Evolutionary conservation across 2,888 invertebrate species (phyloP).

Genomic region (Heliconius ethilla): DNA sequence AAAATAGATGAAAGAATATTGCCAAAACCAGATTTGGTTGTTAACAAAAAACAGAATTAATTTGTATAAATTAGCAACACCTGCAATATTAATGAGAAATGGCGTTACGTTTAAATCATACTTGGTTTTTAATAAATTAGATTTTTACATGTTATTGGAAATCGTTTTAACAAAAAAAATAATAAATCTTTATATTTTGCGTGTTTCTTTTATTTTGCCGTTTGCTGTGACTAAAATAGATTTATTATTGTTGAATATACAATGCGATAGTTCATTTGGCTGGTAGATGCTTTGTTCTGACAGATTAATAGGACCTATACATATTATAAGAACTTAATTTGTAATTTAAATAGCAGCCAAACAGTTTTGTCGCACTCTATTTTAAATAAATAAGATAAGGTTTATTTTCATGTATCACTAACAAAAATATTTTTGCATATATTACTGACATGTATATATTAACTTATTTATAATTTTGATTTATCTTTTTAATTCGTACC

Average conservation of each 20-base stretch:
- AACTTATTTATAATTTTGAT: not conserved
- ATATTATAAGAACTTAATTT: constrained; percentile 3
- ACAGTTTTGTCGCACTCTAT: not conserved
- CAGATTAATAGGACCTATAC: constrained; percentile 11
- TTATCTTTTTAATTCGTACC: not conserved
- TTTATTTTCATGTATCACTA: not conserved
- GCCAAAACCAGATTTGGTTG: constrained; percentile 40
- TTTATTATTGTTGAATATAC: constrained; percentile 20
- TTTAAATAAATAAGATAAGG: not conserved
- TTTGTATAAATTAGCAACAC: constrained; percentile 67
- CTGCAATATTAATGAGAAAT: constrained; percentile 59
- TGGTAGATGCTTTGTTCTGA: constrained; percentile 15
- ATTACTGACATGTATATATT: constrained; percentile 11
- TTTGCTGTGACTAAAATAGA: constrained; percentile 20
- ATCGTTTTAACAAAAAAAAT: constrained; percentile 21
- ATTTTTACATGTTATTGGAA: constrained; percentile 21
- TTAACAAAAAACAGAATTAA: constrained; percentile 50
- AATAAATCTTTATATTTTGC: constrained; percentile 12
- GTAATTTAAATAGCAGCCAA: constrained; percentile 6
- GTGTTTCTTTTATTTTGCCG: constrained; percentile 16
- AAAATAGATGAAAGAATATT: constrained; percentile 41
- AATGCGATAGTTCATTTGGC: constrained; percentile 13
- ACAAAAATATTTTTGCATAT: not conserved
- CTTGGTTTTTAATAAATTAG: constrained; percentile 15
- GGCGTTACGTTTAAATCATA: constrained; percentile 39